Base-by-base conservation (phyloP, 2,888 invertebrate species). In the Trypoxylon attenuatum region DNA sequence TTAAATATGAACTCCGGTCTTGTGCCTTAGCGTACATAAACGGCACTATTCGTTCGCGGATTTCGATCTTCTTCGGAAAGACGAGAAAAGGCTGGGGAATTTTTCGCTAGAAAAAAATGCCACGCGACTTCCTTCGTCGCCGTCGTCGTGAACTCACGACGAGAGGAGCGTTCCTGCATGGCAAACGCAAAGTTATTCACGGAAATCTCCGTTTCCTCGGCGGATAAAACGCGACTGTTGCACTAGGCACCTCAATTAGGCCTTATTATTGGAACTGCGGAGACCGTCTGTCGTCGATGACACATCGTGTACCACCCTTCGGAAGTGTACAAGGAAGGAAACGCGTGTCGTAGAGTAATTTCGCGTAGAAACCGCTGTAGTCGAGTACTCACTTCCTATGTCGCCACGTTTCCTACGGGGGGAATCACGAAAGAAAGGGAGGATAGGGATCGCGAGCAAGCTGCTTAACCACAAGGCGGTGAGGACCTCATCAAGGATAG, bases 171-270 rank as follows among this genome's bases (percentile, higher is more conserved):
- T 73, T 64, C 72, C 73, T 81, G 80, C 80, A 80, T 80, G 81
- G 80, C 63, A 80, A 80, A 73, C 76, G n/a, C n/a, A 80, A 81
- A 77, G 71, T 76, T 68, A 74, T 80, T 80, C 80, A 79, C 57
- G 72, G 76, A 80, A 79, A 80, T 77, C 72, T 75, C 60, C 73
- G 61, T 58, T 76, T 76, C 73, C 75, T 72, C 49, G 21, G 72
- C 57, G 45, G 55, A 65, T 55, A 57, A 60, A 62, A 57, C 62
- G 39, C 62, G 60, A 66, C 25, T 49, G 58, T 47, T 64, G 60
- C 21, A 29, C 22, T 38, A 42, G 52, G 5, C 13, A n/a, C n/a
- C 52, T 27, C 4, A 8, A 16, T 16, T 13, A 15, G 46, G 6
- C 25, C 23, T 15, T 16, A 27, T 27, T 16, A 46, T 46, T 46